phyloP scores from a whole-genome alignment of 2,888 invertebrate genomes.

The Nomada lathburiana region DNA sequence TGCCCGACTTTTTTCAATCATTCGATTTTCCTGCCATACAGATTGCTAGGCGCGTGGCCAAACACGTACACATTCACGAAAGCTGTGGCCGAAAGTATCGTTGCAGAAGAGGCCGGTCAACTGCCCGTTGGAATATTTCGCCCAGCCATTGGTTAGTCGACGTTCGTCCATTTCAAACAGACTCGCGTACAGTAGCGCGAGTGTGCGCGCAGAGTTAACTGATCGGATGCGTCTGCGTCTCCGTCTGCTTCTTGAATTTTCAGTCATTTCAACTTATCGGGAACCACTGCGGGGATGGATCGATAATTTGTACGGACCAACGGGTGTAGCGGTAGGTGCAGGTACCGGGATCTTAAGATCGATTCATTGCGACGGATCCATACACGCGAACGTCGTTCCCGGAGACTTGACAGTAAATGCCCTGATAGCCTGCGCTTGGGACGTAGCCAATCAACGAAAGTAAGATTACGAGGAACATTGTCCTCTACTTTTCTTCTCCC shows the following conservation, averaged over 20 bases:
- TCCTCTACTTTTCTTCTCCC: no score
- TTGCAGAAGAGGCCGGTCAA: constrained; percentile 88
- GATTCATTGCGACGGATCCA: constrained; percentile 89
- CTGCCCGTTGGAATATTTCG: constrained; percentile 93
- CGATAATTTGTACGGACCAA: constrained; percentile 96
- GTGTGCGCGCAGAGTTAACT: no score
- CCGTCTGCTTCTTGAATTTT: not conserved
- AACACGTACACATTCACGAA: constrained; percentile 97
- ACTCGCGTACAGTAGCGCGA: no score
- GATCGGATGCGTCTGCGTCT: no score
- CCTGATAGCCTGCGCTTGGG: constrained; percentile 92
- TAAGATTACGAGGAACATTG: not conserved
- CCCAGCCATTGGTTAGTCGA: constrained; percentile 91
- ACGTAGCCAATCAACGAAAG: constrained; percentile 85
- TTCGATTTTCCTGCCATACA: constrained; percentile 74
- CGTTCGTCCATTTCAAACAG: not conserved
- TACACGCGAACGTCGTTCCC: constrained; percentile 93
- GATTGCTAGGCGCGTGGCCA: constrained; percentile 90
- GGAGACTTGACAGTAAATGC: constrained; percentile 94
- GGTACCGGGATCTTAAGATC: constrained; percentile 92
- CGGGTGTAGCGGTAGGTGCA: constrained; percentile 90
- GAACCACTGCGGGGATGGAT: constrained; percentile 94
- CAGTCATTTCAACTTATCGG: constrained; percentile 89
- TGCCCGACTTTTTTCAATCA: not conserved
- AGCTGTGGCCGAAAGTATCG: constrained; percentile 92